Percentiles rank a stretch among this genome's conserved stretches.
phyloP scores from a whole-genome alignment of 2,113 vertebrate species.

The Tringa solitaria region DNA sequence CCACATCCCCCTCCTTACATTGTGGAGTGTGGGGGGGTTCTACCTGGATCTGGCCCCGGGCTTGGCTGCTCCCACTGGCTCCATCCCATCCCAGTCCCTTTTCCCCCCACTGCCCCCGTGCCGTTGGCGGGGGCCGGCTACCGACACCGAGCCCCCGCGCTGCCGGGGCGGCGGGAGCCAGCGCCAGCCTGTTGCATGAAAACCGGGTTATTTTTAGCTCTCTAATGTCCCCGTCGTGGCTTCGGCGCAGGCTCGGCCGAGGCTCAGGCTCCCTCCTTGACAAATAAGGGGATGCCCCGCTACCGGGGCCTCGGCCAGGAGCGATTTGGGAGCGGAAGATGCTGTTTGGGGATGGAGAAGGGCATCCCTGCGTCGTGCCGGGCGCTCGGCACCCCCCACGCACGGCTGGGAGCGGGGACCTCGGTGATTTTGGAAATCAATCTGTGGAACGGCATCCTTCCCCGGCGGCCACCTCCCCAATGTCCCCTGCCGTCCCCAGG shows the following conservation, averaged over 20 bases:
- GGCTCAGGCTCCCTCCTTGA: background rate
- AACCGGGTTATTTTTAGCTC: slow-evolving; percentile 44
- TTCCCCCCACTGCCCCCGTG: background rate
- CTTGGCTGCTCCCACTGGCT: background rate
- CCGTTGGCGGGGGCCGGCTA: fast-evolving
- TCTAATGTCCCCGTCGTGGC: background rate
- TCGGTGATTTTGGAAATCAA: background rate
- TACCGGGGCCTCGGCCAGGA: fast-evolving
- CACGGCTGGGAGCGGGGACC: background rate
- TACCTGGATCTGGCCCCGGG: background rate
- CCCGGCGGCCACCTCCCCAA: background rate
- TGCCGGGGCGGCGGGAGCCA: background rate
- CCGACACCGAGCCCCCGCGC: background rate
- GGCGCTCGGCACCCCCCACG: fast-evolving
- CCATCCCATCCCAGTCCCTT: background rate
- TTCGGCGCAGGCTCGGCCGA: background rate
- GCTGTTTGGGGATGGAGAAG: background rate
- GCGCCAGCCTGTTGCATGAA: slow-evolving; percentile 24
- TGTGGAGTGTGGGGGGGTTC: background rate
- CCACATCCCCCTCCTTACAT: background rate
- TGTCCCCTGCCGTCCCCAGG: background rate
- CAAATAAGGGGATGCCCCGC: background rate
- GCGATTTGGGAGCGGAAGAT: background rate
- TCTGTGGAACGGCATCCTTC: background rate
- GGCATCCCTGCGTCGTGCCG: background rate